These are phyloP conservation scores for Cettia cetti DNA, from an alignment of 2,113 vertebrate genomes.

Conservation along the genomic window DNA sequence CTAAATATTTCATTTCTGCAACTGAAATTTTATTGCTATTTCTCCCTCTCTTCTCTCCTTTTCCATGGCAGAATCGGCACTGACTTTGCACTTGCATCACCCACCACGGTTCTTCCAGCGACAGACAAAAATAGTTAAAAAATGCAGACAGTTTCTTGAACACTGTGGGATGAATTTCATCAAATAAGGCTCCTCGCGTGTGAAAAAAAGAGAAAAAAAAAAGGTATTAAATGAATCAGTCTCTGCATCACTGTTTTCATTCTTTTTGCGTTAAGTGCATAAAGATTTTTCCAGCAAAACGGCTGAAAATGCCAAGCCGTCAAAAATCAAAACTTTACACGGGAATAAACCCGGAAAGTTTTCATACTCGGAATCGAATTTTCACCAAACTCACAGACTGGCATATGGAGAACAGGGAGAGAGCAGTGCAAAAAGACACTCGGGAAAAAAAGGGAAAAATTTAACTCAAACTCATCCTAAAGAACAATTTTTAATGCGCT, in stretches of 20 bases:
- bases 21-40: not conserved
- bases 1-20: not conserved
- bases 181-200: not conserved
- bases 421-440: not conserved
- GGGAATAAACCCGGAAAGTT: slow-evolving; percentile 25
- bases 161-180: slow-evolving; percentile 6
- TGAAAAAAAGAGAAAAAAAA: not conserved
- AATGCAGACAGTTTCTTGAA: slow-evolving; percentile 50
- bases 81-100: not conserved
- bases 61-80: not conserved
- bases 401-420: not conserved
- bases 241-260: slow-evolving; percentile 24
- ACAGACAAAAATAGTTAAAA: slow-evolving; percentile 44
- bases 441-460: fast-evolving
- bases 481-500: not conserved
- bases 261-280: not conserved
- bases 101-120: not conserved
- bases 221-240: slow-evolving; percentile 31
- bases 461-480: not conserved
- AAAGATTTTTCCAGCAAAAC: slow-evolving; percentile 13
- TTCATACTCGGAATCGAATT: not conserved
- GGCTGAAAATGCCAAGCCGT: not conserved
- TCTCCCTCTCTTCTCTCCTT: not conserved
- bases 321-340: not conserved
- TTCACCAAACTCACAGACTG: not conserved